phyloP scores from a whole-genome alignment of 53 echinoderm and acorn worm species.

The Temnopleurus reevesii region DNA sequence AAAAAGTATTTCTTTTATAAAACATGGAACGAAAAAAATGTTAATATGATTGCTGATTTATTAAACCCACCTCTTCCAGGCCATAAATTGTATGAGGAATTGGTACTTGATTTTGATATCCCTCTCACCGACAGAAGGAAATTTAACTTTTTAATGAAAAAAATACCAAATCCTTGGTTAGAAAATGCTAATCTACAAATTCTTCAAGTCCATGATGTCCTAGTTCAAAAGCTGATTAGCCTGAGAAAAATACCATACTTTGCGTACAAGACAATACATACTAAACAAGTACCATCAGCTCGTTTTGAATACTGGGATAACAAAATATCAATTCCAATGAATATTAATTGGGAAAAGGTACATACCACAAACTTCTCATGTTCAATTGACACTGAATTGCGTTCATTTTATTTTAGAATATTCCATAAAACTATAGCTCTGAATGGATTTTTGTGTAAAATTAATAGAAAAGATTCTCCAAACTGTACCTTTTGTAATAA shows the following conservation, averaged over 20 bases:
- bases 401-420: not conserved
- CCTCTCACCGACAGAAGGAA: not conserved
- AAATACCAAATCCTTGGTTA: constrained; percentile 22
- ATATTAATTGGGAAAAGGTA: not conserved
- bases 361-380: not conserved
- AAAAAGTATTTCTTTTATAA: constrained; percentile 17
- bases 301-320: not conserved
- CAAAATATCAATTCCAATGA: not conserved
- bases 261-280: no score
- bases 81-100: constrained; percentile 29
- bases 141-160: constrained; percentile 27
- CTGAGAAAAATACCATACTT: not conserved
- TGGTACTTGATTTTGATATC: constrained; percentile 1
- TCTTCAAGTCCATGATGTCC: not conserved
- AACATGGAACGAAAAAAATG: constrained; percentile 2
- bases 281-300: no score
- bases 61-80: constrained; percentile 39
- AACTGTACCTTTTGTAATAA: no score
- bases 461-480: no score
- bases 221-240: not conserved
- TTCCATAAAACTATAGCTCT: not conserved
- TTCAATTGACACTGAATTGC: not conserved
- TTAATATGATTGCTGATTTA: not conserved
- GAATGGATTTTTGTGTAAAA: no score
- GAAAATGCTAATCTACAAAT: not conserved